A percentile compares a stretch with the other conserved stretches of the same genome.
Conservation (phyloP, 2,113 vertebrate species). For the Ranitomeya variabilis region DNA sequence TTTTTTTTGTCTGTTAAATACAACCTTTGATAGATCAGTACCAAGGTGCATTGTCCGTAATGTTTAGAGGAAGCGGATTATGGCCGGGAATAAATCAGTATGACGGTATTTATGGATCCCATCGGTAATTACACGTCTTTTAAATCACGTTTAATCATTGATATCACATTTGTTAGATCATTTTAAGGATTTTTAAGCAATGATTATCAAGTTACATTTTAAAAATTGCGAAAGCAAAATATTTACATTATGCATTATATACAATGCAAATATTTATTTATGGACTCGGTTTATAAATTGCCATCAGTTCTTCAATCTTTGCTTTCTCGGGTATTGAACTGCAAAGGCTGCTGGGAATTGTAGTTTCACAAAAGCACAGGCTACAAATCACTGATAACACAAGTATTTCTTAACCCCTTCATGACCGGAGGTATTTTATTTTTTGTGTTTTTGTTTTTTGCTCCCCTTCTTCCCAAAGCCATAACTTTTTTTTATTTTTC, state of each 20-base stretch:
- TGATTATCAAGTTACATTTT: neutral
- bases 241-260: neutral
- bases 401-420: too few relatives aligned
- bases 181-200: neutral
- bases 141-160: conserved; percentile 8
- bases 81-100: neutral
- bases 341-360: too few relatives aligned
- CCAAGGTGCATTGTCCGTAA: conserved; percentile 43
- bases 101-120: neutral
- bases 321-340: too few relatives aligned
- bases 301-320: too few relatives aligned
- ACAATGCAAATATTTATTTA: too few relatives aligned
- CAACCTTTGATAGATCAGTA: conserved; percentile 47
- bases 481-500: too few relatives aligned
- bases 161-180: neutral
- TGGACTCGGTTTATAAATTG: too few relatives aligned
- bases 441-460: too few relatives aligned
- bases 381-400: too few relatives aligned
- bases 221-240: neutral
- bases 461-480: too few relatives aligned
- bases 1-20: conserved; percentile 44
- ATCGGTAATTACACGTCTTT: neutral
- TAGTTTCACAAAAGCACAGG: too few relatives aligned
- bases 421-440: too few relatives aligned
- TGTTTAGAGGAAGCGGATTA: conserved; percentile 6